These are phyloP conservation scores for Horisme vitalbata DNA, from an alignment of 2,888 invertebrate species.

Conservation along the genomic window DNA sequence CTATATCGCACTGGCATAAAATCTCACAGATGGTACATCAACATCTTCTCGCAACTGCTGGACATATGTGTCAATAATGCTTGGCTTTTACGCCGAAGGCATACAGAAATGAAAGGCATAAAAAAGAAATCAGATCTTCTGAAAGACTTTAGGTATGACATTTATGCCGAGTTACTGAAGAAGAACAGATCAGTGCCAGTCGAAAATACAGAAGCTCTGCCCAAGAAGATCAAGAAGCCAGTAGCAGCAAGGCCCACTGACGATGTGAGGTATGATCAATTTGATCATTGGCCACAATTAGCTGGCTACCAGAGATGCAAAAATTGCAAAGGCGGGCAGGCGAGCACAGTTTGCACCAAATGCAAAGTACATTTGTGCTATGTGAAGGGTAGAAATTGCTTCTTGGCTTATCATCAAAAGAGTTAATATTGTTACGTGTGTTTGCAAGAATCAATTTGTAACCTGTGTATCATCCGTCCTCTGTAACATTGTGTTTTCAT, in stretches of 20 bases:
- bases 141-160: conserved; percentile 30
- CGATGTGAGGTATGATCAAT: conserved; percentile 27
- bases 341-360: conserved; percentile 32
- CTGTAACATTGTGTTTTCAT: neutral
- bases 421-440: neutral
- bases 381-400: conserved; percentile 29
- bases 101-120: conserved; percentile 16
- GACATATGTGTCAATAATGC: conserved; percentile 33
- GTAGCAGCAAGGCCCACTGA: conserved; percentile 28
- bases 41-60: conserved; percentile 29
- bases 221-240: conserved; percentile 27
- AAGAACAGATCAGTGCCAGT: conserved; percentile 14
- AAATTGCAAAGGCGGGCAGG: conserved; percentile 30
- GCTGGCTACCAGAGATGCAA: conserved; percentile 32
- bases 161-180: conserved; percentile 24
- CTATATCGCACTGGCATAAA: conserved; percentile 37
- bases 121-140: conserved; percentile 26
- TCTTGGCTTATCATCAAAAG: conserved; percentile 17
- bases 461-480: neutral
- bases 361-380: conserved; percentile 28
- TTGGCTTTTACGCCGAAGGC: conserved; percentile 26
- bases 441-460: no score
- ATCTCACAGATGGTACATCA: conserved; percentile 37
- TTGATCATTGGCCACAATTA: conserved; percentile 30
- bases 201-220: conserved; percentile 10